Evolutionary conservation across 2,797 vertebrate species (phyloP).

Genomic region (Arremon brunneinucha): DNA sequence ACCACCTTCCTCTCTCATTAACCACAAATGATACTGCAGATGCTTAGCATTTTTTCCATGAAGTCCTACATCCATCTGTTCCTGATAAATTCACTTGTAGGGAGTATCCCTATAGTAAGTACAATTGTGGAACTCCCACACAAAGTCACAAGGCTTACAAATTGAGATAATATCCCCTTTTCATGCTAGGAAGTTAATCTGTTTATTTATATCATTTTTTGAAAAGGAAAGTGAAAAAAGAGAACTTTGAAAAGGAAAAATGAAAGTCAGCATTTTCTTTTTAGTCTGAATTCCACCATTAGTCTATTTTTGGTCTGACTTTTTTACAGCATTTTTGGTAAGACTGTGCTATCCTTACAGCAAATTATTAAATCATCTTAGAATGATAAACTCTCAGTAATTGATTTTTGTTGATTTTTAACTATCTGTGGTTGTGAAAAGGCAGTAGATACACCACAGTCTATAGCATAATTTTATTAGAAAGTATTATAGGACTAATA

Average conservation of each 20-base stretch:
- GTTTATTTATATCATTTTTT: not conserved
- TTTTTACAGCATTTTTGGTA: not conserved
- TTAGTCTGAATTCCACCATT: not conserved
- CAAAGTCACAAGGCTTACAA: not conserved
- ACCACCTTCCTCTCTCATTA: not conserved
- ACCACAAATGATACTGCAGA: not conserved
- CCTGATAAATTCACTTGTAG: not conserved
- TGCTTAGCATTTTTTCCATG: not conserved
- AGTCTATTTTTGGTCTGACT: not conserved
- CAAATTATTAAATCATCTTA: not conserved
- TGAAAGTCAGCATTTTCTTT: not conserved
- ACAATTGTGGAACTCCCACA: not conserved
- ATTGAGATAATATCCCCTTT: not conserved
- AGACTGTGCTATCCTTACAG: not conserved
- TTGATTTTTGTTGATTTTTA: not conserved
- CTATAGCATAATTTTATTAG: not conserved
- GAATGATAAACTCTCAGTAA: not conserved
- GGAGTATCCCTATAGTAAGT: not conserved
- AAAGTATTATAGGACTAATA: not conserved
- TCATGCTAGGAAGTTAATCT: not conserved
- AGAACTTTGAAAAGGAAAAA: slow-evolving; percentile 29
- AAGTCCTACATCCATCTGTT: not conserved
- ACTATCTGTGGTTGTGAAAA: not conserved
- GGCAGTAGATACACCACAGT: not conserved
- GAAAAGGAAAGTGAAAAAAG: not conserved